phyloP scores from a whole-genome alignment of 2,113 vertebrate genomes.

The Scomber scombrus region DNA sequence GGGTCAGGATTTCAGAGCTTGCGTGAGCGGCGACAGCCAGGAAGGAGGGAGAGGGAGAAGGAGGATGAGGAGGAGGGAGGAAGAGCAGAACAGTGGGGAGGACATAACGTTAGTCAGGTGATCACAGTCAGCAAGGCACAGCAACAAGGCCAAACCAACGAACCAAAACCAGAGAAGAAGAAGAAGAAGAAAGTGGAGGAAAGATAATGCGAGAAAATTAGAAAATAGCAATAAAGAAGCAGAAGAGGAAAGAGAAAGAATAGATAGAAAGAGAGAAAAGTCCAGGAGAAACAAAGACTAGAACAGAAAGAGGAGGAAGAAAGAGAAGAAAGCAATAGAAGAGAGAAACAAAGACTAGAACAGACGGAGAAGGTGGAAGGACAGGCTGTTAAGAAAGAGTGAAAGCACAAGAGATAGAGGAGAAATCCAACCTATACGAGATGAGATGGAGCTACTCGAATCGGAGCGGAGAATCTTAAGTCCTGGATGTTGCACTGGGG shows the following conservation, averaged over 20 bases:
- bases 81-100: conserved; percentile 41
- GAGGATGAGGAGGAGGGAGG: conserved; percentile 2
- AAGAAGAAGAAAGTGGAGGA: neutral
- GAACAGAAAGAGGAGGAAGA: neutral
- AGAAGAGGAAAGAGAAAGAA: conserved; percentile 20
- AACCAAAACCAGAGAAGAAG: conserved; percentile 22
- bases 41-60: neutral
- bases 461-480: conserved; percentile 95
- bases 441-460: conserved; percentile 95
- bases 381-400: conserved; percentile 50
- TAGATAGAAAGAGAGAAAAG: neutral
- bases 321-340: conserved; percentile 12
- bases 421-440: conserved; percentile 91
- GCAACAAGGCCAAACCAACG: conserved; percentile 70
- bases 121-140: conserved; percentile 80
- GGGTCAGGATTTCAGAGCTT: conserved; percentile 33
- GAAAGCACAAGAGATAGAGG: conserved; percentile 66
- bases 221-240: conserved; percentile 9
- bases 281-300: conserved; percentile 14
- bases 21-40: conserved; percentile 41
- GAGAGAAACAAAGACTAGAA: neutral
- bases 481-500: conserved; percentile 93
- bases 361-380: neutral
- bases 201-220: neutral
- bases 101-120: conserved; percentile 74